Evolutionary conservation across 92 coral and sea anemone species (phyloP).

Genomic region (Phenganax marumi): DNA sequence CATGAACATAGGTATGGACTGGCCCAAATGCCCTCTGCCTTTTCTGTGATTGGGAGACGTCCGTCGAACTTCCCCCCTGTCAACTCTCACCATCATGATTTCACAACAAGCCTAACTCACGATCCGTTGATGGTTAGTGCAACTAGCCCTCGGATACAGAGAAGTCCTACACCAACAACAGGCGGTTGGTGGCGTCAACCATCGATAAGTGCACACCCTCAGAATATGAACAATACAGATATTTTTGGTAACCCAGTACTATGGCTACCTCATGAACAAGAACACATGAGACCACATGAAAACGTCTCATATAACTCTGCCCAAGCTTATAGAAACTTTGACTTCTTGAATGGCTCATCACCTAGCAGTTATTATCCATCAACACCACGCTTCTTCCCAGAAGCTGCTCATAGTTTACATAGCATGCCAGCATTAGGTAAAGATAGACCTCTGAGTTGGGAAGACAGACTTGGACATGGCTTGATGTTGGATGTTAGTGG

Average conservation of each 20-base stretch:
- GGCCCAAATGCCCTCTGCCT: constrained; percentile 79
- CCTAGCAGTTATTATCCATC: constrained; percentile 33
- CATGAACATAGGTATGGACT: constrained; percentile 93
- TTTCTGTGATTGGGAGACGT: constrained; percentile 94
- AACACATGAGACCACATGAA: constrained; percentile 60
- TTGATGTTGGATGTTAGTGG: constrained; percentile 43
- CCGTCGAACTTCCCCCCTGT: constrained; percentile 57
- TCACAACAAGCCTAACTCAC: constrained; percentile 64
- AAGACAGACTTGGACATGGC: constrained; percentile 37
- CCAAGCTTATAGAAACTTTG: constrained; percentile 40
- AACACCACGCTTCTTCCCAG: constrained; percentile 36
- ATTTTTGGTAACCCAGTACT: constrained; percentile 69
- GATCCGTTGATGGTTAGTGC: constrained; percentile 70
- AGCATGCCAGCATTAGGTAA: constrained; percentile 35
- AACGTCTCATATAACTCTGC: constrained; percentile 22
- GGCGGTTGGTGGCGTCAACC: constrained; percentile 90
- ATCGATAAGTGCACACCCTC: constrained; percentile 69
- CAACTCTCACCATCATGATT: constrained; percentile 36
- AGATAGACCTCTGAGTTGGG: constrained; percentile 38
- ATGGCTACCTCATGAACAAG: constrained; percentile 96
- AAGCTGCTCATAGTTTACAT: constrained; percentile 31
- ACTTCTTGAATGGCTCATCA: constrained; percentile 37
- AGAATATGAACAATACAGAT: constrained; percentile 71
- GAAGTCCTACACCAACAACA: constrained; percentile 40
- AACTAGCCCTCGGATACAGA: constrained; percentile 63